A percentile compares a stretch with the other conserved stretches of the same genome.
Evolutionary conservation across 2,888 invertebrate genomes (phyloP).

Genomic region (Andrena trimmerana): DNA sequence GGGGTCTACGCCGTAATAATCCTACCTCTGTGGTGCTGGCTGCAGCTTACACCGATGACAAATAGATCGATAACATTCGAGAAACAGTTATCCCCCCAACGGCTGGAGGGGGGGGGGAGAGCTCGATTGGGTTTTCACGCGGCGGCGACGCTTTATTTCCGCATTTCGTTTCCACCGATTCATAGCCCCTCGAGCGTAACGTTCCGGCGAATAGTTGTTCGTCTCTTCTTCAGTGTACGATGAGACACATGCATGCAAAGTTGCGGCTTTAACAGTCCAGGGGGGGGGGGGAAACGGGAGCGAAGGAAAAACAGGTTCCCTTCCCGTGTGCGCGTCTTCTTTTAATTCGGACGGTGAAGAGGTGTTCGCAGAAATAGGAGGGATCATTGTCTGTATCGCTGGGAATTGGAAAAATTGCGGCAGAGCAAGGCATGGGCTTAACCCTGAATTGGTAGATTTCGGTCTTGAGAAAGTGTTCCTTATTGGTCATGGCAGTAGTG

Average conservation of each 20-base stretch:
- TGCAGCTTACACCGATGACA: constrained; percentile 45
- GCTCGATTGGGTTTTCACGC: constrained; percentile 25
- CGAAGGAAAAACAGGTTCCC: not conserved
- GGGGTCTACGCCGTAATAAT: constrained; percentile 47
- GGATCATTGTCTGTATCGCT: not conserved
- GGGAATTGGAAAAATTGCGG: not conserved
- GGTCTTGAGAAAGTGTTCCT: not conserved
- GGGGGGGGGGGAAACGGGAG: not conserved
- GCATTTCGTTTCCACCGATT: constrained; percentile 30
- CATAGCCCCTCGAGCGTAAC: constrained; percentile 21
- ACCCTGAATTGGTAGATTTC: not conserved
- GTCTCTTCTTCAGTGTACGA: not conserved
- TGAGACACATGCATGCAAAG: not conserved
- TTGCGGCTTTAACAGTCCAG: not conserved
- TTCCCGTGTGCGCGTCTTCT: not conserved
- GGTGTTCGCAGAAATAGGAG: not conserved
- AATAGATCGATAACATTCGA: constrained; percentile 56
- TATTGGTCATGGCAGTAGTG: not conserved
- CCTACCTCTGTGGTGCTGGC: constrained; percentile 26
- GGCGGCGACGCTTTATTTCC: constrained; percentile 36
- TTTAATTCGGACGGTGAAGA: not conserved
- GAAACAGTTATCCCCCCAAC: constrained; percentile 39
- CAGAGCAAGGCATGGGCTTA: not conserved
- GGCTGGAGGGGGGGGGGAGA: not conserved
- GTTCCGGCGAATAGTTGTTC: constrained; percentile 7